These are phyloP conservation scores for Lysandra coridon DNA, from an alignment of 2,888 invertebrate genomes.

Conservation along the genomic window DNA sequence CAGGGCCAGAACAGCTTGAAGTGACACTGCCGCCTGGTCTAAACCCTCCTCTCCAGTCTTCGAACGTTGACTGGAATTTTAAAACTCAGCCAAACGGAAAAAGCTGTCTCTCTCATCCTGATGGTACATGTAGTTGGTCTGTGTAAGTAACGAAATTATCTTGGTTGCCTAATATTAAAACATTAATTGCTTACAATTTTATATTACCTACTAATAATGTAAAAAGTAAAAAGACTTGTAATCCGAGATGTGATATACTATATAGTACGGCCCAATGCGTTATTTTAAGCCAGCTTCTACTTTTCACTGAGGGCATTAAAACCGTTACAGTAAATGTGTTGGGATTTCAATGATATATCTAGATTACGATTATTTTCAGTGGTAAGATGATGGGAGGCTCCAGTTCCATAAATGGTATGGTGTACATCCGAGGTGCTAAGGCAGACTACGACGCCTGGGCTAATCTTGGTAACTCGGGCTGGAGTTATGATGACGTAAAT, in stretches of 20 bases:
- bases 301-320: no score
- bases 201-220: no score
- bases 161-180: neutral
- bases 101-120: neutral
- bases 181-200: no score
- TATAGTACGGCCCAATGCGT: no score
- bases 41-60: neutral
- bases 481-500: constrained; percentile 28
- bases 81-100: neutral
- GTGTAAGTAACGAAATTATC: neutral
- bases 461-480: constrained; percentile 19
- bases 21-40: neutral
- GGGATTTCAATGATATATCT: no score
- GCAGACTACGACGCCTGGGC: constrained; percentile 28
- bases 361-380: constrained; percentile 43
- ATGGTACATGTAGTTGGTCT: constrained; percentile 1
- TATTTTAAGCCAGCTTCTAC: no score
- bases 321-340: no score
- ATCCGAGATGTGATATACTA: no score
- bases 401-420: constrained; percentile 42
- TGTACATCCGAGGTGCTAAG: constrained; percentile 16
- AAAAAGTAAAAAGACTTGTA: no score
- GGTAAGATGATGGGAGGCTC: constrained; percentile 56
- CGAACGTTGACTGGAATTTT: neutral
- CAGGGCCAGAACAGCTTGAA: neutral